A percentile compares a stretch with the other conserved stretches of the same genome.
Conservation (phyloP, 1,140 invertebrate species). For the Drosophila persimilis region DNA sequence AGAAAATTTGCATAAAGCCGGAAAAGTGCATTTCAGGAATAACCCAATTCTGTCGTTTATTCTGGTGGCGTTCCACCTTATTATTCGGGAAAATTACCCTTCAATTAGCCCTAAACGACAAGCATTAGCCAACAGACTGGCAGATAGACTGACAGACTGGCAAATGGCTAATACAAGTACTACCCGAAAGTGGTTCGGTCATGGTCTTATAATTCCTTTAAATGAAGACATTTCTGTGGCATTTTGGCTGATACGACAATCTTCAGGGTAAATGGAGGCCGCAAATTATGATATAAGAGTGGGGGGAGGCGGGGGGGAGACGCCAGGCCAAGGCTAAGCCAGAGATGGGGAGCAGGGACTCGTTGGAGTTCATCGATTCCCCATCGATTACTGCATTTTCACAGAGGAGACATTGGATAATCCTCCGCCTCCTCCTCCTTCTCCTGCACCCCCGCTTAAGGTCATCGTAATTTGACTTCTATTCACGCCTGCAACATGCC, state of each 20-base stretch:
- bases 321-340: no score
- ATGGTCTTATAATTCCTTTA: conserved; percentile 38
- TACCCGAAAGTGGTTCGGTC: conserved; percentile 4
- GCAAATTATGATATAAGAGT: conserved; percentile 21
- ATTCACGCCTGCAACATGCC: conserved; percentile 31
- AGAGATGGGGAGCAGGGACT: neutral
- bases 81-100: conserved; percentile 32
- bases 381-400: no score
- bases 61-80: conserved; percentile 11
- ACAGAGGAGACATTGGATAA: no score
- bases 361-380: no score
- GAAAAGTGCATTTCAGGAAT: conserved; percentile 18
- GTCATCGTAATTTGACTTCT: conserved; percentile 49
- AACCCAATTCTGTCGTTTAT: no score
- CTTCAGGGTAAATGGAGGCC: conserved; percentile 30
- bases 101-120: conserved; percentile 37
- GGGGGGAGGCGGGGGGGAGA: neutral
- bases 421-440: no score
- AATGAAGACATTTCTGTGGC: conserved; percentile 38
- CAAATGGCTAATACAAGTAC: conserved; percentile 23
- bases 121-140: conserved; percentile 11
- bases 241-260: conserved; percentile 24
- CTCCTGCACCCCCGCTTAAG: neutral
- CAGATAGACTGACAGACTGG: neutral
- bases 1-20: conserved; percentile 38